Evolutionary conservation across 1,140 invertebrate species (phyloP), one percentile per base, ranked within the genome.

Genomic region (Cydia amplana): DNA sequence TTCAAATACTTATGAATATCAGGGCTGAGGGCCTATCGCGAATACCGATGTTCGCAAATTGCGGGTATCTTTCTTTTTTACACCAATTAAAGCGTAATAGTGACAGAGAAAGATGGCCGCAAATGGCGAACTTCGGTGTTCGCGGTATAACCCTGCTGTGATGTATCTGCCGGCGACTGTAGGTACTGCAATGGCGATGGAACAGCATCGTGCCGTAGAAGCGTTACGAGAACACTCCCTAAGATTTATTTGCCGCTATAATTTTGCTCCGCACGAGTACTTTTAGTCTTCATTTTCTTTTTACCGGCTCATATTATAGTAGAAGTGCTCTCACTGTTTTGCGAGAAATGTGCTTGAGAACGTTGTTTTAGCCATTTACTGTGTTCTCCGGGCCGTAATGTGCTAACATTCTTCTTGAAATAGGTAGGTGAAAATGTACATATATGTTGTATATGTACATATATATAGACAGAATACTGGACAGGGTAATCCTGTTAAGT

Each of bases 171-270:
- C 32, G 32, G 32, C 32, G 32, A 6, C 2, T 32, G 5, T n/a
- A n/a, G n/a, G n/a, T 32, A 32, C 32, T 32, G 5, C 36, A 40
- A 10, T 40, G 36, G 36, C 36, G 1, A 1, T 14, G 7, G 5
- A 18, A 9, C 51, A 6, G 16, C 49, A 55, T 18, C 0, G 51
- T 16, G 18, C 51, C n/a, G 16, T 9, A 55, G n/a, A 18, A 18
- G 16, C 51, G n/a, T 49, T 40, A 40, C 36, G 36, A 10, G 36
- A 49, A 55, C n/a, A 55, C 51, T 55, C 20, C 51, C n/a, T 55
- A 18, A 55, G 51, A 55, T 55, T 55, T 55, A 55, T 55, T 55
- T 18, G 51, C 46, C 16, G 51, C 51, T 55, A 55, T 55, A 18
- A 55, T 55, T 55, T 18, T 18, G n/a, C 51, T 55, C 51, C 51